Percentiles rank a stretch among this genome's conserved stretches.
Evolutionary conservation across 2,797 vertebrate genomes (phyloP).

Genomic region (Lateolabrax maculatus): DNA sequence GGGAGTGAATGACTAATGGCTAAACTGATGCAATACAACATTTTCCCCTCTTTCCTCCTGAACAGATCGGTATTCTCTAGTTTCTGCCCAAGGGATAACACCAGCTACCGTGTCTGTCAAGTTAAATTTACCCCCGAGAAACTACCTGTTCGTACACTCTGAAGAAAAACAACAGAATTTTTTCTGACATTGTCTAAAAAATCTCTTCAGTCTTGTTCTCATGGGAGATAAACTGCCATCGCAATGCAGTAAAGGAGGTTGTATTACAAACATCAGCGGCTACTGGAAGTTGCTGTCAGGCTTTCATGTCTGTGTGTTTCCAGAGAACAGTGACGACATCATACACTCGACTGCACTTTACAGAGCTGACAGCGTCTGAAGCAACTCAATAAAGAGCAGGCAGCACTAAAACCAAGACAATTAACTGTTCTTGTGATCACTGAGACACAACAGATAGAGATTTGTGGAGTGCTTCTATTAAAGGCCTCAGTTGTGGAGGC

Average conservation of each 20-base stretch:
- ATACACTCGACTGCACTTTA: not conserved
- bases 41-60: not conserved
- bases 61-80: slow-evolving; percentile 16
- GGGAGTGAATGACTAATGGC: slow-evolving; percentile 9
- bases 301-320: slow-evolving; percentile 21
- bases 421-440: not conserved
- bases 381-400: not conserved
- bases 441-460: not conserved
- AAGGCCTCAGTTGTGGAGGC: not conserved
- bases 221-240: slow-evolving; percentile 32
- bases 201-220: slow-evolving; percentile 14
- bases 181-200: slow-evolving; percentile 43
- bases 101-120: slow-evolving; percentile 52
- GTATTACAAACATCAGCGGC: slow-evolving; percentile 2
- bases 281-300: slow-evolving; percentile 10
- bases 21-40: slow-evolving; percentile 60
- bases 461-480: not conserved
- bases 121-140: slow-evolving; percentile 52
- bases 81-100: slow-evolving; percentile 37
- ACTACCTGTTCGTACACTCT: slow-evolving; percentile 46
- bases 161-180: slow-evolving; percentile 1
- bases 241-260: slow-evolving; percentile 3
- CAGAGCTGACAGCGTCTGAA: not conserved
- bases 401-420: slow-evolving; percentile 2
- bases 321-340: slow-evolving; percentile 11